A percentile compares a stretch with the other conserved stretches of the same genome.
Evolutionary conservation across 30 jellyfish, hydroid and myxozoan genomes (phyloP).

Genomic region (Chrysaora quinquecirrha): DNA sequence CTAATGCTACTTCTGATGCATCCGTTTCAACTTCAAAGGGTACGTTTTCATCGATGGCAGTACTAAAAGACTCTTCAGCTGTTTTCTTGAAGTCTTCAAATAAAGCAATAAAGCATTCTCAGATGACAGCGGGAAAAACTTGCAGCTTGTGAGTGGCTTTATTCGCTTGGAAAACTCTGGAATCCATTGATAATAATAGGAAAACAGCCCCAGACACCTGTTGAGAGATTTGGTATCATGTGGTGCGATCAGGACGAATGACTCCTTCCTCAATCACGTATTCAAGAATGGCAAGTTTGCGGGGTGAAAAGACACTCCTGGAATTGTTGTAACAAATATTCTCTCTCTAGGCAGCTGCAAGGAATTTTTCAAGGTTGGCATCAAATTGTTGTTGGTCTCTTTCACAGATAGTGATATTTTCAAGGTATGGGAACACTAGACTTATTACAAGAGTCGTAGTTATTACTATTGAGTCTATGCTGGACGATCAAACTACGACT

Average conservation of each 20-base stretch:
- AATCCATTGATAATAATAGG: conserved; percentile 56
- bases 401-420: too few species aligned
- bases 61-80: conserved; percentile 11
- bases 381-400: conserved; percentile 56
- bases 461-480: too few species aligned
- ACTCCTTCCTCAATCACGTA: too few species aligned
- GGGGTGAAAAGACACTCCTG: too few species aligned
- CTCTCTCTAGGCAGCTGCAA: conserved; percentile 30
- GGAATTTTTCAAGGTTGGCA: conserved; percentile 46
- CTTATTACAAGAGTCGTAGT: too few species aligned
- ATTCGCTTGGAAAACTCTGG: conserved; percentile 38
- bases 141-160: conserved; percentile 28
- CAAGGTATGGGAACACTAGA: too few species aligned
- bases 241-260: too few species aligned
- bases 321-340: conserved; percentile 5
- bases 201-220: conserved; percentile 31
- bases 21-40: too few species aligned
- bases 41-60: conserved; percentile 38
- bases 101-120: conserved; percentile 20
- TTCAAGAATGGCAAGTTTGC: too few species aligned
- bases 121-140: conserved; percentile 45
- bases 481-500: too few species aligned
- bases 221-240: conserved; percentile 44
- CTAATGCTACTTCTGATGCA: too few species aligned
- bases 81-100: conserved; percentile 32